Conservation (phyloP, 2,797 vertebrate genomes). For the Agapornis canus region DNA sequence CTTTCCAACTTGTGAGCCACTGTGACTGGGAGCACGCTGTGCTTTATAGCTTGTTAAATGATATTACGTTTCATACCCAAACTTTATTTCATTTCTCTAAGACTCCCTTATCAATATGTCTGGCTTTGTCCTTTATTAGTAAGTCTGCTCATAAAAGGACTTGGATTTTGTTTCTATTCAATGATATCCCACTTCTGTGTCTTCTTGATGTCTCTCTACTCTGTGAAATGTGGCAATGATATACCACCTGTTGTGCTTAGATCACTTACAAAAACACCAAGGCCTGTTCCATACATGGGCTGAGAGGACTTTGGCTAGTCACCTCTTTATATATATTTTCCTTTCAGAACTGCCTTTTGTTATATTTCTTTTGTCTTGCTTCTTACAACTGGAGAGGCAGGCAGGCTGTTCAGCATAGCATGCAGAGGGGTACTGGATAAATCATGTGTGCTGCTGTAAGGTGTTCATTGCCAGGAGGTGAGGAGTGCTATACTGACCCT, state of each 20-base stretch:
- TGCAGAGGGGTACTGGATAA: neutral
- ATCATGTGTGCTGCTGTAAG: neutral
- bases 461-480: neutral
- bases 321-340: neutral
- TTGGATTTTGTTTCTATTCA: neutral
- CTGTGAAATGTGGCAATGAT: neutral
- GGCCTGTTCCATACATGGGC: accelerated
- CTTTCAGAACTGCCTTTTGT: slow-evolving; percentile 37
- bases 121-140: neutral
- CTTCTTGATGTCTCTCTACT: neutral
- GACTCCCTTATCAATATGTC: neutral
- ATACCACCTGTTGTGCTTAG: neutral
- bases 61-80: neutral
- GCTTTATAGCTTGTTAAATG: neutral
- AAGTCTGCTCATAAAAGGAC: neutral
- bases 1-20: neutral
- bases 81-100: neutral
- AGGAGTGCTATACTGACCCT: neutral
- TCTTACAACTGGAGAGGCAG: neutral
- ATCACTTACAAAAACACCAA: neutral
- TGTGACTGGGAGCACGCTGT: neutral
- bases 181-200: neutral
- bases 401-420: neutral
- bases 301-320: neutral
- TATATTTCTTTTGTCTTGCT: neutral